Evolutionary conservation across 2,888 invertebrate genomes (phyloP).

Genomic region (Lydus trimaculatus): DNA sequence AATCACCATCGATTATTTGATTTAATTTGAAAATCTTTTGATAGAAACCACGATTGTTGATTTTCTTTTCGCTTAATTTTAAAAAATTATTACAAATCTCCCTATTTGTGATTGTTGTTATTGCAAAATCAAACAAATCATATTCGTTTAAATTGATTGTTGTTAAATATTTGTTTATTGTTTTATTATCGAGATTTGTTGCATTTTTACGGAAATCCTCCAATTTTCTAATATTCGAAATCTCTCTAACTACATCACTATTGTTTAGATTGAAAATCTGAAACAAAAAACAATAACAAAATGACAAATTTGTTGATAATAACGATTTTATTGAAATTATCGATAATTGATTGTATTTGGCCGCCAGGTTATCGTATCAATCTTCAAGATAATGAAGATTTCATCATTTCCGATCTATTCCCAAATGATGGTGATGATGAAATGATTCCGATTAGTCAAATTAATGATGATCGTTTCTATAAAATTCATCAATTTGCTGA

Average conservation of each 20-base stretch:
- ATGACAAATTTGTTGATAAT: slow-evolving; percentile 19
- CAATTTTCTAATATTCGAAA: slow-evolving; percentile 74
- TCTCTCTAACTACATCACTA: slow-evolving; percentile 70
- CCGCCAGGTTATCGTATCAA: slow-evolving; percentile 56
- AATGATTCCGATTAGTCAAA: slow-evolving; percentile 37
- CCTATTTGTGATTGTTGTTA: slow-evolving; percentile 48
- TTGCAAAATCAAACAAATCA: slow-evolving; percentile 56
- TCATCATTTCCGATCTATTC: slow-evolving; percentile 54
- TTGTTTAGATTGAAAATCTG: slow-evolving; percentile 76
- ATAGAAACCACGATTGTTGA: slow-evolving; percentile 44
- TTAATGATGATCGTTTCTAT: slow-evolving; percentile 24
- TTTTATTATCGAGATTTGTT: slow-evolving; percentile 34
- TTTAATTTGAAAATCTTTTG: slow-evolving; percentile 43
- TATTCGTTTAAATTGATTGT: slow-evolving; percentile 53
- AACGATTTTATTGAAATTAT: slow-evolving; percentile 1
- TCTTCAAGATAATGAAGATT: slow-evolving; percentile 54
- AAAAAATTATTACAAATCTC: slow-evolving; percentile 47
- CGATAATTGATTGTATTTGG: slow-evolving; percentile 43
- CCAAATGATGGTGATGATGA: slow-evolving; percentile 56
- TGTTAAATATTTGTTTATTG: slow-evolving; percentile 63
- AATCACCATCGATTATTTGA: slow-evolving; percentile 38
- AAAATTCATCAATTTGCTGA: slow-evolving; percentile 32
- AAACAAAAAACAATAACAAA: slow-evolving; percentile 44
- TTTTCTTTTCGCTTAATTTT: slow-evolving; percentile 41
- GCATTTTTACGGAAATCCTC: slow-evolving; percentile 53